Evolutionary conservation across 1,140 invertebrate species (phyloP), one percentile per base, ranked within the genome.

Genomic region (Ips nitidus): DNA sequence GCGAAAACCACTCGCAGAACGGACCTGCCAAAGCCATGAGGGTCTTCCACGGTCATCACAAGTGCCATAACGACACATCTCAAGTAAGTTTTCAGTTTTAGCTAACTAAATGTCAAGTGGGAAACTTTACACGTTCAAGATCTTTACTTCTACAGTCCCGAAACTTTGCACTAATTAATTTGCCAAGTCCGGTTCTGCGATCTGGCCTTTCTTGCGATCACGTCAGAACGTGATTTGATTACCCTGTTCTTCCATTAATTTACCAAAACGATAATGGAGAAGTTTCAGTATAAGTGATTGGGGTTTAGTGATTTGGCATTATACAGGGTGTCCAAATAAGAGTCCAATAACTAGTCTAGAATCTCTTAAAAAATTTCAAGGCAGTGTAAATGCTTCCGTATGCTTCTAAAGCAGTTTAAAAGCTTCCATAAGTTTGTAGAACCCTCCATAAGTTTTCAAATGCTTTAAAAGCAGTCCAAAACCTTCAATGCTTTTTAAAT

Each of bases 11-110:
- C 52, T 36, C 47, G 7, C 41, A 43, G 43, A 52, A 69, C 58
- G 39, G 70, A 71, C 4, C 79, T 72, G 67, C 77, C 72, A 84
- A 82, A 74, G 83, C 88, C 73, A 83, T 90, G 70, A 82, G 84
- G 56, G 82, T 87, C 0, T 94, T 95, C 76, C 85, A 89, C 71
- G 90, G 91, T 68, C 91, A 92, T 2, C 93, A 95, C 80, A 94
- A 93, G 82, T 95, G 94, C 80, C 91, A 93, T 77, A 86, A 90
- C 78, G 81, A 87, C 72, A 88, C 89, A 59, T 91, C 91, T 80
- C 84, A 88, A 82, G 91, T 91, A 84, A 83, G 83, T 42, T 40
- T 38, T 2, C 41, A 43, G 1, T 7, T 47, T 61, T 58, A 6
- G n/a, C 7, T 56, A 56, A 47, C 52, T 55, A 55, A 55, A 55